A percentile compares a stretch with the other conserved stretches of the same genome.
Evolutionary conservation across 2,888 invertebrate genomes (phyloP).

Genomic region (Campopleginae sp.): DNA sequence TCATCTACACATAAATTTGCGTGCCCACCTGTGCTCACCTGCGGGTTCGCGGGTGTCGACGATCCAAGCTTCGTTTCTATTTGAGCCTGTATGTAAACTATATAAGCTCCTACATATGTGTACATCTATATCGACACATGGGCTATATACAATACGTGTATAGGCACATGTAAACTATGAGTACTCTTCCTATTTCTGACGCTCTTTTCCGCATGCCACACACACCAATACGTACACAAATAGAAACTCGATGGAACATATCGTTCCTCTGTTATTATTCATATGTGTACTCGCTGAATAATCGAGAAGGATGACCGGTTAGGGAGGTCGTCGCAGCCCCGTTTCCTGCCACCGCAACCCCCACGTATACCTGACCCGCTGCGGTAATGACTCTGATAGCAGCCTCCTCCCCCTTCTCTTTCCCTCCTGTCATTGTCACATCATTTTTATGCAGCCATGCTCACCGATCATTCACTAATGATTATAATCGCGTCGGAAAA

Average conservation of each 20-base stretch:
- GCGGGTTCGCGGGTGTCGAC: constrained; percentile 55
- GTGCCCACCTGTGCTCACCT: constrained; percentile 70
- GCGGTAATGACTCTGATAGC: constrained; percentile 60
- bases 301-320: constrained; percentile 65
- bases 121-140: too few species aligned
- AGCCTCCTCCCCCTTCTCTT: neutral
- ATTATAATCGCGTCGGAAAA: neutral
- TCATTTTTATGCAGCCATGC: constrained; percentile 19
- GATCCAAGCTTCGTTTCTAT: constrained; percentile 55
- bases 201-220: constrained; percentile 29
- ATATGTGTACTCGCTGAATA: constrained; percentile 59
- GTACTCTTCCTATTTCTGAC: constrained; percentile 18
- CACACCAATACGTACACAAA: neutral
- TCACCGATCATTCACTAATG: neutral
- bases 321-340: constrained; percentile 62
- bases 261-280: constrained; percentile 49
- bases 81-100: constrained; percentile 20
- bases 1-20: constrained; percentile 71
- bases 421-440: constrained; percentile 26
- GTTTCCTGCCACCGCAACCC: constrained; percentile 63
- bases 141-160: neutral
- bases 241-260: neutral
- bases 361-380: constrained; percentile 25
- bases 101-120: neutral
- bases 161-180: neutral